Evolutionary conservation across 2,113 vertebrate species (phyloP).

Genomic region (Erythrolamprus reginae): DNA sequence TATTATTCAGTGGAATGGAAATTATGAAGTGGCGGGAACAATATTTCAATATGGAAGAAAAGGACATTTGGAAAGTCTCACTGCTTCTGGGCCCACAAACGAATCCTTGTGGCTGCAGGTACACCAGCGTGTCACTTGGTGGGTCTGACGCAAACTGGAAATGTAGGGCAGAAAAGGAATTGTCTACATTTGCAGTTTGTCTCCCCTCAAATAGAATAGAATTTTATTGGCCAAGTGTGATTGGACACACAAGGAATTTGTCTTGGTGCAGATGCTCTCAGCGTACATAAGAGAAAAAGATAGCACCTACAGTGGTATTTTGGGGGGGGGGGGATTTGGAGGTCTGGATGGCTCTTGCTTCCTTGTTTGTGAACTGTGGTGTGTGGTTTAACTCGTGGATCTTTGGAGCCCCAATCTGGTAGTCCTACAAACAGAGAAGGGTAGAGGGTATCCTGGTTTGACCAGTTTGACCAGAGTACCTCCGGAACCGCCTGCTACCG

Average conservation of each 20-base stretch:
- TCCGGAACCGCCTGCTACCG: no score
- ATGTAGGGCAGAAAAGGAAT: neutral
- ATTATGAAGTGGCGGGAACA: constrained; percentile 87
- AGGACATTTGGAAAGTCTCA: constrained; percentile 91
- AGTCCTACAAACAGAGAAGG: neutral
- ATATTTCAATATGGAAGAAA: constrained; percentile 87
- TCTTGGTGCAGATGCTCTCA: no score
- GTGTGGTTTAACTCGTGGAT: neutral
- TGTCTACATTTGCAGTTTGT: neutral
- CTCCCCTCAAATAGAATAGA: no score
- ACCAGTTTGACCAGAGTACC: no score
- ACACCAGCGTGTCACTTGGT: neutral
- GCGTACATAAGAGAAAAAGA: no score
- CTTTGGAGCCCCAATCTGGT: neutral
- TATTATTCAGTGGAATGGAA: constrained; percentile 98
- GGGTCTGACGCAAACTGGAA: neutral
- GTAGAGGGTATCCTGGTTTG: neutral
- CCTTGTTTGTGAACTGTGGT: neutral
- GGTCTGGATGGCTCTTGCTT: neutral
- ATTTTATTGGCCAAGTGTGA: no score
- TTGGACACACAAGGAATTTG: no score
- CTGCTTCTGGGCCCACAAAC: constrained; percentile 86
- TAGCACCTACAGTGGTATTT: no score
- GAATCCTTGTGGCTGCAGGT: constrained; percentile 93
- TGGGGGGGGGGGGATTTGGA: no score